A percentile compares a stretch with the other conserved stretches of the same genome.
Evolutionary conservation across 2,888 invertebrate species (phyloP).

Genomic region (Willowsia nigromaculata): DNA sequence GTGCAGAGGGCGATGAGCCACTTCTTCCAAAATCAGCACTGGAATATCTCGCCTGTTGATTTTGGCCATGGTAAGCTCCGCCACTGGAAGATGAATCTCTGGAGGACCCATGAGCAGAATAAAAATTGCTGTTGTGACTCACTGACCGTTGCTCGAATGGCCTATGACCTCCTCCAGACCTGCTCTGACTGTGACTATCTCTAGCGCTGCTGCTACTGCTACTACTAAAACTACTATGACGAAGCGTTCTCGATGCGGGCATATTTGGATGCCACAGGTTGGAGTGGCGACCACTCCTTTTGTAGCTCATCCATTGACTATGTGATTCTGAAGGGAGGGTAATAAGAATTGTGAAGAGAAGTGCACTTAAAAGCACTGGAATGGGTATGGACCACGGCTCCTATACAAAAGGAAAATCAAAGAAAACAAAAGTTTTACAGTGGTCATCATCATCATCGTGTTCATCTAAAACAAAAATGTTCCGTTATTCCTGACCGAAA

Average conservation of each 20-base stretch:
- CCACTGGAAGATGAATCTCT: neutral
- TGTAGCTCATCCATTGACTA: slow-evolving; percentile 67
- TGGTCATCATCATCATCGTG: slow-evolving; percentile 7
- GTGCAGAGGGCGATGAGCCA: neutral
- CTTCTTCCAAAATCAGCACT: slow-evolving; percentile 54
- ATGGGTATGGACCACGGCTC: slow-evolving; percentile 53
- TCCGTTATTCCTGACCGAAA: slow-evolving; percentile 24
- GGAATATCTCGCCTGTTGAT: slow-evolving; percentile 44
- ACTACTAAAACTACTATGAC: slow-evolving; percentile 51
- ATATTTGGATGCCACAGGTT: slow-evolving; percentile 71
- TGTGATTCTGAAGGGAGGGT: slow-evolving; percentile 42
- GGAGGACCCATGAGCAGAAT: neutral
- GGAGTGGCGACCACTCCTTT: slow-evolving; percentile 43
- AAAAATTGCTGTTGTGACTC: slow-evolving; percentile 28
- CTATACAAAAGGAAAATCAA: slow-evolving; percentile 31
- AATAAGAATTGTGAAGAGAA: slow-evolving; percentile 26
- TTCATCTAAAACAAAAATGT: neutral
- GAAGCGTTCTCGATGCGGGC: slow-evolving; percentile 62
- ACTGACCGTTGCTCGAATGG: slow-evolving; percentile 53
- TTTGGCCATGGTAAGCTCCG: slow-evolving; percentile 54
- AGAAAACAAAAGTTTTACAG: neutral
- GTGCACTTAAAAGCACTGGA: slow-evolving; percentile 36
- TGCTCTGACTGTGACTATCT: slow-evolving; percentile 8
- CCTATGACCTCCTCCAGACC: neutral
- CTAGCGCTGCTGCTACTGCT: slow-evolving; percentile 35